Evolutionary conservation across 1,140 invertebrate species (phyloP), one percentile per base, ranked within the genome.

Genomic region (Scaptomyza hsui): DNA sequence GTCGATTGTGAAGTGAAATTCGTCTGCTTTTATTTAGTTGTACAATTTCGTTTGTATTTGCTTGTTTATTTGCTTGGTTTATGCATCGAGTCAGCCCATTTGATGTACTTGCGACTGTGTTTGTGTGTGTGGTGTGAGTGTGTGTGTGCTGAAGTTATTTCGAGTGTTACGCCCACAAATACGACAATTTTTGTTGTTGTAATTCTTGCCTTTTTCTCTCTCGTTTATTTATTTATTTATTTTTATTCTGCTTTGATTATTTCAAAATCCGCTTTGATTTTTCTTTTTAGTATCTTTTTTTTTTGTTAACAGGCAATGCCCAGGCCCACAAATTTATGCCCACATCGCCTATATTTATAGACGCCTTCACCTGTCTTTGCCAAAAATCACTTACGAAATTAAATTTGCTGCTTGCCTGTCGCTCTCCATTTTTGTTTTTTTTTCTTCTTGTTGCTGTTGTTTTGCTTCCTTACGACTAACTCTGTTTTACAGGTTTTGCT

Each of bases 351-450:
- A 78, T 82, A 82, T 82, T 82, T 82, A 82, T 82, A 82, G 79
- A 82, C 71, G 77, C 79, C 78, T 83, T 82, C 79, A 82, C 79
- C 79, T 82, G 79, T 75, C 79, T 78, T 9, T 72, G 79, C 75
- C 75, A 78, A 82, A 83, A 82, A 69, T 82, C 79, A 82, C 79
- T 82, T 78, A 82, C 71, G 75, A 82, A 82, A 82, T 82, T 82
- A 82, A 82, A 82, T 83, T 82, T 78, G 75, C 45, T 72, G 65
- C 71, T 26, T 57, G 53, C 32, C 57, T 47, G 19, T 41, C 29
- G 16, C 39, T 56, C 49, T 48, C 41, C 21, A 37, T 49, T 65
- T 21, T 15, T 32, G 45, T 24, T 24, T 6, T 35, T 15, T 35
- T 47, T 24, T 24, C 24, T 35, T 15, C 21, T 47, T 60, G 56